Evolutionary conservation across 2,797 vertebrate species (phyloP).

Genomic region (Muscicapa comitata): DNA sequence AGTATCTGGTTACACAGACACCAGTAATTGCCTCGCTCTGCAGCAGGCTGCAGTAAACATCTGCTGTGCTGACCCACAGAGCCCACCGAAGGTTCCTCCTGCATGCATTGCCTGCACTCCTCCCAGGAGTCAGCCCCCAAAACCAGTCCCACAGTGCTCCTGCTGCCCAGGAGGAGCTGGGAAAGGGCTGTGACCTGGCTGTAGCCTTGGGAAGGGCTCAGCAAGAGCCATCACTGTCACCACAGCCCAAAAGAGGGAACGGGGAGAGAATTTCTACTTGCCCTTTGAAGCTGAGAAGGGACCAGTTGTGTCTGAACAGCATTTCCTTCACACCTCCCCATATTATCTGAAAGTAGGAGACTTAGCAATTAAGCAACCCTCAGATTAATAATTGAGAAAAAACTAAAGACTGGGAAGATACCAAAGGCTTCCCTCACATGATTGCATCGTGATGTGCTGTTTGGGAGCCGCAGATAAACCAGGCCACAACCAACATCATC

Average conservation of each 20-base stretch:
- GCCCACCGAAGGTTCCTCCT: not conserved
- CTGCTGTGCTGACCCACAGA: not conserved
- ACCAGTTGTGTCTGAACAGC: not conserved
- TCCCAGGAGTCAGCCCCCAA: not conserved
- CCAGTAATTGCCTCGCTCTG: not conserved
- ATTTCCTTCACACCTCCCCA: not conserved
- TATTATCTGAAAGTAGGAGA: not conserved
- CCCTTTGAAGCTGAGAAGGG: not conserved
- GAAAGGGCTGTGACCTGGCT: not conserved
- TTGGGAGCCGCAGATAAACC: not conserved
- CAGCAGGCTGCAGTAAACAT: not conserved
- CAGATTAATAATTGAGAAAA: not conserved
- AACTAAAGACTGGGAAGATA: not conserved
- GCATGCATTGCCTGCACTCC: not conserved
- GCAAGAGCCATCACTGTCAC: not conserved
- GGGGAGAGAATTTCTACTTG: not conserved
- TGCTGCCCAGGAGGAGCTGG: not conserved
- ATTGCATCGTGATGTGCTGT: rapidly evolving
- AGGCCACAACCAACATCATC: not conserved
- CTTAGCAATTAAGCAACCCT: not conserved
- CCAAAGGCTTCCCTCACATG: not conserved
- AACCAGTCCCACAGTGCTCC: not conserved
- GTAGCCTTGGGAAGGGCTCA: not conserved
- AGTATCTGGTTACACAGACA: not conserved
- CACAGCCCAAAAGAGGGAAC: not conserved